Conservation (phyloP, 1,140 invertebrate genomes). For the Campoletis sonorensis region DNA sequence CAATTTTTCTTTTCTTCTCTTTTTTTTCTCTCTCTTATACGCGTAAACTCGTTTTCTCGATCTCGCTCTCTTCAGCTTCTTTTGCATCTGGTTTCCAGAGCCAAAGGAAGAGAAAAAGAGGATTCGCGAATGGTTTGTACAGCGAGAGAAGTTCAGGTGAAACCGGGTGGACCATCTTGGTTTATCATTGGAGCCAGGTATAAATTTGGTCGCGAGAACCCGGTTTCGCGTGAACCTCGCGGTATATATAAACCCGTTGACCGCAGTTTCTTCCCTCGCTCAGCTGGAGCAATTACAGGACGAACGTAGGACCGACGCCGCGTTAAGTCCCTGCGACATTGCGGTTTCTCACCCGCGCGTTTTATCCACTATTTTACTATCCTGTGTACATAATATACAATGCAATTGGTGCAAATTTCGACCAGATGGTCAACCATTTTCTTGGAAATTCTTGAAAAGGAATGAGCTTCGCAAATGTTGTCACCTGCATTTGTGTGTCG, state of each 20-base stretch:
- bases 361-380: constrained; percentile 27
- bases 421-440: no score
- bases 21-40: background rate
- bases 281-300: constrained; percentile 52
- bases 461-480: no score
- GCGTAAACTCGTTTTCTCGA: background rate
- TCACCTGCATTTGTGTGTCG: no score
- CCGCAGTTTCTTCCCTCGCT: constrained; percentile 30
- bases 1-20: constrained; percentile 24
- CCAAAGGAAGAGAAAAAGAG: constrained; percentile 13
- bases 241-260: constrained; percentile 33
- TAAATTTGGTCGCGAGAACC: background rate
- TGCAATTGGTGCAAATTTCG: no score
- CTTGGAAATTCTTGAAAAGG: no score
- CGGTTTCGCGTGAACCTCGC: background rate
- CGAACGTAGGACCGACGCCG: constrained; percentile 27
- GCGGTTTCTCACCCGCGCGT: constrained; percentile 39
- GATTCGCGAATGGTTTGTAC: constrained; percentile 20
- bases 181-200: constrained; percentile 44
- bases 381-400: background rate
- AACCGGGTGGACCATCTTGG: constrained; percentile 1
- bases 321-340: constrained; percentile 42
- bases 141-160: constrained; percentile 2
- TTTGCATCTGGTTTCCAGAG: constrained; percentile 5
- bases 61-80: constrained; percentile 11